Evolutionary conservation across 2,888 invertebrate genomes (phyloP).

Genomic region (Tillus elongatus): DNA sequence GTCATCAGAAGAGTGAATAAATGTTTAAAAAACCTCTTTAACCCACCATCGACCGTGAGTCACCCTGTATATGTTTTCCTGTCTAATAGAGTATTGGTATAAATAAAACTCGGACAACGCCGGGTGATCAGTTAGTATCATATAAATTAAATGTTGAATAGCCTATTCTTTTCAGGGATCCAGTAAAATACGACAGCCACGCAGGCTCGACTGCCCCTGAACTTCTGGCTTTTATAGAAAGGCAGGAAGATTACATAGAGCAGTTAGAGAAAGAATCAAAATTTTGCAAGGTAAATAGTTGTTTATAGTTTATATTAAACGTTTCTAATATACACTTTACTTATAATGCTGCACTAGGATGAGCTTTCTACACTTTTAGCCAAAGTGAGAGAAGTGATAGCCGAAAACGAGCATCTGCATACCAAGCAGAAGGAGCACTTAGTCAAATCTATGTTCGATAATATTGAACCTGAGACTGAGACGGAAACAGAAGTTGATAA

Average conservation of each 20-base stretch:
- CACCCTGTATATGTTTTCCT: too few species aligned
- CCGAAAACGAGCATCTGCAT: conserved; percentile 73
- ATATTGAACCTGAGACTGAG: conserved; percentile 48
- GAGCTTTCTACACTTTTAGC: conserved; percentile 67
- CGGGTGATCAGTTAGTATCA: too few species aligned
- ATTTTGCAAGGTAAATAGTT: conserved; percentile 58
- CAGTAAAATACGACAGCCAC: conserved; percentile 22
- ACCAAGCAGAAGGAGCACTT: conserved; percentile 66
- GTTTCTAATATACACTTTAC: conserved; percentile 4
- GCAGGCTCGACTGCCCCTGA: conserved; percentile 49
- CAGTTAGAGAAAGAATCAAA: conserved; percentile 78
- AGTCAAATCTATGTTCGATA: conserved; percentile 53
- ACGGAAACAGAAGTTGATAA: conserved; percentile 30
- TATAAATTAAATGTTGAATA: too few species aligned
- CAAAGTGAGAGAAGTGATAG: conserved; percentile 78
- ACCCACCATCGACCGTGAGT: too few species aligned
- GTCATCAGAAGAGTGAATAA: too few species aligned
- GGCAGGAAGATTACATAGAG: conserved; percentile 80
- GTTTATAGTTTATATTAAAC: background rate
- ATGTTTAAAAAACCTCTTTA: too few species aligned
- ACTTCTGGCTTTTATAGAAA: conserved; percentile 69
- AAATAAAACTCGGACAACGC: too few species aligned
- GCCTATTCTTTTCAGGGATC: conserved; percentile 21
- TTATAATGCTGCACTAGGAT: conserved; percentile 44
- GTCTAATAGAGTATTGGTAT: too few species aligned